Percentiles rank a stretch among this genome's conserved stretches.
These are phyloP conservation scores for Cotesia typhae DNA, from an alignment of 1,140 invertebrate genomes.

Conservation along the genomic window DNA sequence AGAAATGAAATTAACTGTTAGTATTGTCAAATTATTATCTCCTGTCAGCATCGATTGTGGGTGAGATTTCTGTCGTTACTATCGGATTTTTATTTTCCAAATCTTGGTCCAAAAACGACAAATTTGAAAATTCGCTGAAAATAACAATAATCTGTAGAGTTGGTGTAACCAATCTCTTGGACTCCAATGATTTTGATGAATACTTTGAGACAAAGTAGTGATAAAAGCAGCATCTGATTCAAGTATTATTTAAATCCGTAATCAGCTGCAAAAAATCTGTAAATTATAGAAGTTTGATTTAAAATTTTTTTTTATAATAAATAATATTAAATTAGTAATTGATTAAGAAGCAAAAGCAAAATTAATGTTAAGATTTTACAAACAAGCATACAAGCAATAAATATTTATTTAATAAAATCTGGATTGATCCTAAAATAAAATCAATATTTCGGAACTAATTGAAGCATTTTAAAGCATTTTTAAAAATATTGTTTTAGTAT, in stretches of 20 bases:
- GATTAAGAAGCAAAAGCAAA: not conserved
- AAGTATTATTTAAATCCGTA: not conserved
- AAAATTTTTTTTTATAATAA: not conserved
- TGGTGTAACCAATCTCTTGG: not conserved
- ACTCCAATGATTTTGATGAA: slow-evolving; percentile 5
- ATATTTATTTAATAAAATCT: not conserved
- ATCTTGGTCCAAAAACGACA: not conserved
- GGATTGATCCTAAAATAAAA: not conserved
- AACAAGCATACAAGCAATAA: not conserved
- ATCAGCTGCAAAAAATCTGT: slow-evolving; percentile 9
- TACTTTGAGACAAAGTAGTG: not conserved
- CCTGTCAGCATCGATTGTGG: slow-evolving; percentile 1
- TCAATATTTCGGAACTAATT: not conserved
- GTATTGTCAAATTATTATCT: not conserved
- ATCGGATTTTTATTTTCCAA: not conserved
- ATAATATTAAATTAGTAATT: slow-evolving; percentile 1
- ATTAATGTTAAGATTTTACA: not conserved
- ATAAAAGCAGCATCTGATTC: not conserved
- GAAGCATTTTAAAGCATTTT: not conserved
- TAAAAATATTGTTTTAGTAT: not conserved
- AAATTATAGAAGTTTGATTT: slow-evolving; percentile 5
- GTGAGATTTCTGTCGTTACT: not conserved
- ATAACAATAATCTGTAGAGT: slow-evolving; percentile 6
- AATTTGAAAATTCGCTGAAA: not conserved
- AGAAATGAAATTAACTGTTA: not conserved